These are phyloP conservation scores for Lasiurus borealis DNA, from an alignment of 2,113 vertebrate genomes.

Conservation along the genomic window DNA sequence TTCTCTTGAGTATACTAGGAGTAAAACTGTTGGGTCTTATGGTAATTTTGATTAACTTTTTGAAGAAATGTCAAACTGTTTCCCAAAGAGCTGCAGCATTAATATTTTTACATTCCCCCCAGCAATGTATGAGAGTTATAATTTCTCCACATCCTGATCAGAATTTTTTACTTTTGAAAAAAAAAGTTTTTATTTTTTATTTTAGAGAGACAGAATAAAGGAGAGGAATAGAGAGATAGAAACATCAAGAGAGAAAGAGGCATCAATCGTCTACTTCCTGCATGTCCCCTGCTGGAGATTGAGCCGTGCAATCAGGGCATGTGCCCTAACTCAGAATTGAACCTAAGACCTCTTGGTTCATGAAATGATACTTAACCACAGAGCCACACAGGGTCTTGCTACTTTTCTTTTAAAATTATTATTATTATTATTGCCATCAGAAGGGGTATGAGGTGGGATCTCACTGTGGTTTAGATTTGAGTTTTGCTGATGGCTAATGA, in stretches of 20 bases:
- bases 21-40: background rate
- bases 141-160: background rate
- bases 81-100: background rate
- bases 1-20: background rate
- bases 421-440: background rate
- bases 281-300: too few relatives aligned
- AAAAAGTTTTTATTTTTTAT: too few relatives aligned
- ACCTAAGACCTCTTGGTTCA: too few relatives aligned
- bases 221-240: too few relatives aligned
- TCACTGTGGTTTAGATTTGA: background rate
- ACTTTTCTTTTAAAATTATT: background rate
- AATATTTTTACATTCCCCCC: background rate
- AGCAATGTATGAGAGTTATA: background rate
- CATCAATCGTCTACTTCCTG: too few relatives aligned
- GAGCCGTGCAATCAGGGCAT: too few relatives aligned
- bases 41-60: constrained; percentile 27
- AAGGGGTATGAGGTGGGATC: background rate
- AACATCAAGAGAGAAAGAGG: too few relatives aligned
- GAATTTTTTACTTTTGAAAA: background rate
- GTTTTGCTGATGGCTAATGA: background rate
- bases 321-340: too few relatives aligned
- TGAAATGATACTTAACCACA: too few relatives aligned
- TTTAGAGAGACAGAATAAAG: too few relatives aligned
- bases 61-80: constrained; percentile 29
- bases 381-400: background rate